Evolutionary conservation across 2,888 invertebrate species (phyloP).

Genomic region (Amiota mariae): DNA sequence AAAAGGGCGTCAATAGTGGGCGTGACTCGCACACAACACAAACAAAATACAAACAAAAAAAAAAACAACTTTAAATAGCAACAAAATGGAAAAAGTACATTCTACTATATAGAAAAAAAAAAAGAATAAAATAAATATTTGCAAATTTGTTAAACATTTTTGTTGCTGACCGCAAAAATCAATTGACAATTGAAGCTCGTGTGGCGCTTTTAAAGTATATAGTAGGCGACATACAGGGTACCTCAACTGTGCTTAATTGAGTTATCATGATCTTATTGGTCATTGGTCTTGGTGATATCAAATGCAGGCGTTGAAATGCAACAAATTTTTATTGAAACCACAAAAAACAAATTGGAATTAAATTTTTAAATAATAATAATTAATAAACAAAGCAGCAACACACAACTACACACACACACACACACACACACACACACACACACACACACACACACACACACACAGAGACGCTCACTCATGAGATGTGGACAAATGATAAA

Average conservation of each 20-base stretch:
- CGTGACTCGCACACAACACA: slow-evolving; percentile 46
- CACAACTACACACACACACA: not conserved
- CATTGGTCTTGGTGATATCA: not conserved
- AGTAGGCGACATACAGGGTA: slow-evolving; percentile 12
- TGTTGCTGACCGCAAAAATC: slow-evolving; percentile 68
- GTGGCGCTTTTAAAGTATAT: slow-evolving; percentile 20
- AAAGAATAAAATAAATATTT: slow-evolving; percentile 24
- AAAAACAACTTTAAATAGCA: slow-evolving; percentile 39
- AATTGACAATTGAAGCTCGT: slow-evolving; percentile 65
- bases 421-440: not conserved
- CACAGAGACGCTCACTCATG: no score
- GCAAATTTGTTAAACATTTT: slow-evolving; percentile 63
- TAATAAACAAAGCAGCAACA: slow-evolving; percentile 3
- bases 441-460: not conserved
- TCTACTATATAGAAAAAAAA: slow-evolving; percentile 45
- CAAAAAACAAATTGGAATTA: slow-evolving; percentile 20
- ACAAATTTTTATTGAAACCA: slow-evolving; percentile 5
- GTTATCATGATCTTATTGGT: slow-evolving; percentile 8
- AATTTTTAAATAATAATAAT: not conserved
- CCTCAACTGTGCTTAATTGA: slow-evolving; percentile 4
- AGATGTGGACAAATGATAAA: no score
- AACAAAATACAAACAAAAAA: slow-evolving; percentile 58
- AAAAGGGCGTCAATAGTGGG: slow-evolving; percentile 49
- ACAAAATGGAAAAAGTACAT: slow-evolving; percentile 61
- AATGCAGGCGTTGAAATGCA: slow-evolving; percentile 9